Conservation (phyloP, 2,888 invertebrate genomes). For the Tridacna gigas region DNA sequence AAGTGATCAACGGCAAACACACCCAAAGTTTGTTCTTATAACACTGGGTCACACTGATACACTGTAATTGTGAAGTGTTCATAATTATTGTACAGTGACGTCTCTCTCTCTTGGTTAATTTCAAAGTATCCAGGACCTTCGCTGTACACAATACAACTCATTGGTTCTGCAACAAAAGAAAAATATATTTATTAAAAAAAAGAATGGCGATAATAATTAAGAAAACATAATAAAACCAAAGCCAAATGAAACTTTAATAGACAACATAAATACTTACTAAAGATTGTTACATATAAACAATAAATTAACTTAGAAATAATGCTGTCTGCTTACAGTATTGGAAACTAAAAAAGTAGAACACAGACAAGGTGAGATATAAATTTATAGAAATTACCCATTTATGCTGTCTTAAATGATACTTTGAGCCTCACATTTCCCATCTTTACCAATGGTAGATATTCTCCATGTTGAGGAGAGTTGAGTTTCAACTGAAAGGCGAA, state of each 20-base stretch:
- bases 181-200: neutral
- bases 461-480: slow-evolving; percentile 40
- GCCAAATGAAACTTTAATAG: neutral
- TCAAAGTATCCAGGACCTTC: slow-evolving; percentile 27
- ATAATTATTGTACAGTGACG: slow-evolving; percentile 16
- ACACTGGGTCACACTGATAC: neutral
- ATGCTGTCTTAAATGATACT: slow-evolving; percentile 32
- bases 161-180: slow-evolving; percentile 11
- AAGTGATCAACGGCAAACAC: slow-evolving; percentile 26
- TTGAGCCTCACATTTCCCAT: slow-evolving; percentile 35
- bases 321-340: neutral
- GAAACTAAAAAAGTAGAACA: neutral
- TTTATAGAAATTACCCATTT: slow-evolving; percentile 20
- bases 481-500: slow-evolving; percentile 47
- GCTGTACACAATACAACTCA: slow-evolving; percentile 5
- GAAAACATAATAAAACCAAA: neutral
- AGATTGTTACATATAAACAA: neutral
- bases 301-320: neutral
- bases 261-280: neutral
- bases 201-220: neutral
- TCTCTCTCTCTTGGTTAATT: slow-evolving; percentile 28
- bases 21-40: neutral
- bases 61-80: slow-evolving; percentile 35
- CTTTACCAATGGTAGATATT: slow-evolving; percentile 37
- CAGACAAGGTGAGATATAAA: neutral